Evolutionary conservation across 2,797 vertebrate genomes (phyloP), one percentile per base, ranked within the genome.

Genomic region (Rhynchonycteris naso): DNA sequence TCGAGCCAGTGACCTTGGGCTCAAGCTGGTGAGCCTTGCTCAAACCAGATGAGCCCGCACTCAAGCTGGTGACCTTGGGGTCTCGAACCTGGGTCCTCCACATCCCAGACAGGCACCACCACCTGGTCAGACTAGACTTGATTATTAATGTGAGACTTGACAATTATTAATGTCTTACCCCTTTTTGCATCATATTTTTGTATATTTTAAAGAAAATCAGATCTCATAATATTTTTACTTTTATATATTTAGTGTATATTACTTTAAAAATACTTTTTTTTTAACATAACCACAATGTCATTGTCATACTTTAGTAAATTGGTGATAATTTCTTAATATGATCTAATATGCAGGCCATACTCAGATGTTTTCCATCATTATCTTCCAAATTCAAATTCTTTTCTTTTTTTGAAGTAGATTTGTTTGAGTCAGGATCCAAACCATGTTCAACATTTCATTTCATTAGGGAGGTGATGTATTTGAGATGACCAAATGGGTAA

Each of bases 151-250:
- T 83, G 89, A 61, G 54, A 26, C 47, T 35, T 84, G 79, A 56
- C 4, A 88, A 18, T 91, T 79, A 80, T 80, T 72, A 47, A 9
- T 69, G 38, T 35, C 33, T 33, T 93, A 1, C 24, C 43, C 83
- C 47, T 94, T 85, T 78, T 69, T 33, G 3, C 11, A n/a, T 84
- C 43, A 84, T n/a, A 58, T 52, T 65, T 87, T 84, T 86, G 3
- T 63, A 6, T 54, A 81, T 76, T 88, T 71, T 76, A 80, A 95
- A 94, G 65, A 65, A 83, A 96, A 76, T 78, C 18, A 75, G 28
- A 61, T 56, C 9, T 56, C 11, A 26, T 43, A 76, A 58, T n/a
- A 26, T 75, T 83, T 83, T 90, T 86, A 72, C 13, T 86, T 38
- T 13, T 80, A 56, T 75, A 78, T 72, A 83, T 79, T 92, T 90